These are phyloP conservation scores for Aproaerema taeniolella DNA, from an alignment of 2,888 invertebrate genomes.

Conservation along the genomic window DNA sequence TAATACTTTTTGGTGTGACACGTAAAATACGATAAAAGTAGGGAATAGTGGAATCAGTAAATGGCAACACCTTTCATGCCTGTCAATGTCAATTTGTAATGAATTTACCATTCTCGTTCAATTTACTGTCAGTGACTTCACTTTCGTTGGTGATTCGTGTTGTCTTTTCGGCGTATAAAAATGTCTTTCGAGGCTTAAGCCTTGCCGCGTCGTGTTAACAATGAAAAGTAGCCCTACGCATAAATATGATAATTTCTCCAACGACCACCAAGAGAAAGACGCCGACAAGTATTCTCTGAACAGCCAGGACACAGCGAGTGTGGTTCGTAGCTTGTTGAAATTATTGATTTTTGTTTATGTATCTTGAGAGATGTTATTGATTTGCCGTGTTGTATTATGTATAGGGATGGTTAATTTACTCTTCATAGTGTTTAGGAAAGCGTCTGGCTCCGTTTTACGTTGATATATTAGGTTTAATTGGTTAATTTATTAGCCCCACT, in stretches of 20 bases:
- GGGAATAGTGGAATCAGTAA: too few relatives aligned
- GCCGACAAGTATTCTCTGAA: conserved; percentile 71
- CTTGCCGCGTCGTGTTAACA: conserved; percentile 54
- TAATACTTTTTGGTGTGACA: too few relatives aligned
- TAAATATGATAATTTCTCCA: conserved; percentile 71
- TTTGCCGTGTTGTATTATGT: conserved; percentile 38
- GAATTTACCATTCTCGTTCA: too few relatives aligned
- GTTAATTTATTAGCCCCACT: too few relatives aligned
- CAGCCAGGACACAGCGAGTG: conserved; percentile 73
- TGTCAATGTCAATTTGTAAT: too few relatives aligned
- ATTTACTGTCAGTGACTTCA: conserved; percentile 39
- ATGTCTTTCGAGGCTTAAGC: conserved; percentile 64
- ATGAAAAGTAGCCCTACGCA: conserved; percentile 74
- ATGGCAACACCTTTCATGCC: too few relatives aligned
- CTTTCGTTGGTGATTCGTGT: conserved; percentile 46
- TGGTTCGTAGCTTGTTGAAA: conserved; percentile 61
- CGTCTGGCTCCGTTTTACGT: not conserved
- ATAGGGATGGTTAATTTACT: conserved; percentile 25
- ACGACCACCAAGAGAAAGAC: conserved; percentile 65
- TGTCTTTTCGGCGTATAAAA: conserved; percentile 46
- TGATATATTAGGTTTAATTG: not conserved
- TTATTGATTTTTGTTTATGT: conserved; percentile 71
- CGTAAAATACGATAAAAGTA: too few relatives aligned
- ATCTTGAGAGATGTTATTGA: conserved; percentile 58
- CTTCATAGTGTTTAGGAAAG: not conserved